Conservation (phyloP, 2,113 vertebrate species). For the Antigone vipio region DNA sequence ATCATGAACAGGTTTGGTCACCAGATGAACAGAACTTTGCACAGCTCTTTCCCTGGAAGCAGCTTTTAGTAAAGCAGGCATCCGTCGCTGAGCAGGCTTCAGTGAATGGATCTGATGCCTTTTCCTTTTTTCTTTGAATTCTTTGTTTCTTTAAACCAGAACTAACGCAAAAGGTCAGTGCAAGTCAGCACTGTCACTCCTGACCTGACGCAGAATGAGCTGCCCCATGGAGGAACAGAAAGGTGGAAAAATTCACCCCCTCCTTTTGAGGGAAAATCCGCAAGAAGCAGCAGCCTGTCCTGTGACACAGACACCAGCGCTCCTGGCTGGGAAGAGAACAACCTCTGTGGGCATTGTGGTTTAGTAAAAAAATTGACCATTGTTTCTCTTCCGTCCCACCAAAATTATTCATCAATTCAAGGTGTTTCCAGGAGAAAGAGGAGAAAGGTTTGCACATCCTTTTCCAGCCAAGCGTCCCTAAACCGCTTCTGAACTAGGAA, state of each 20-base stretch:
- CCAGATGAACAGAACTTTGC: neutral
- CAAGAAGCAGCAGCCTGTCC: neutral
- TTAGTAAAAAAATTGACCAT: neutral
- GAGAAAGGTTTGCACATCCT: neutral
- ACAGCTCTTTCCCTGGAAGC: neutral
- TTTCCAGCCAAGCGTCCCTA: neutral
- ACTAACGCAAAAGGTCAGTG: neutral
- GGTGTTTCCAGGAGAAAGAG: neutral
- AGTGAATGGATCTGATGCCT: neutral
- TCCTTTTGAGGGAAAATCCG: neutral
- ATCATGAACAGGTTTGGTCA: neutral
- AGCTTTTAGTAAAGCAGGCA: no score
- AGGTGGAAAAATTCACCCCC: neutral
- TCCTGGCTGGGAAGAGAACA: neutral
- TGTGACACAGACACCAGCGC: neutral
- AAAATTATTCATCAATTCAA: neutral
- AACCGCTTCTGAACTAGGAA: neutral
- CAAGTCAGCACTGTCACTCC: neutral
- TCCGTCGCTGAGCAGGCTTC: neutral
- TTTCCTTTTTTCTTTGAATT: neutral
- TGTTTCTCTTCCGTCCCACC: neutral
- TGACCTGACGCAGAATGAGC: neutral
- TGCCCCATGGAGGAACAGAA: neutral
- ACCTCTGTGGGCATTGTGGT: neutral
- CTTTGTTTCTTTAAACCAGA: neutral